phyloP scores from a whole-genome alignment of 1,140 invertebrate species.

The Paraescarpia echinospica region DNA sequence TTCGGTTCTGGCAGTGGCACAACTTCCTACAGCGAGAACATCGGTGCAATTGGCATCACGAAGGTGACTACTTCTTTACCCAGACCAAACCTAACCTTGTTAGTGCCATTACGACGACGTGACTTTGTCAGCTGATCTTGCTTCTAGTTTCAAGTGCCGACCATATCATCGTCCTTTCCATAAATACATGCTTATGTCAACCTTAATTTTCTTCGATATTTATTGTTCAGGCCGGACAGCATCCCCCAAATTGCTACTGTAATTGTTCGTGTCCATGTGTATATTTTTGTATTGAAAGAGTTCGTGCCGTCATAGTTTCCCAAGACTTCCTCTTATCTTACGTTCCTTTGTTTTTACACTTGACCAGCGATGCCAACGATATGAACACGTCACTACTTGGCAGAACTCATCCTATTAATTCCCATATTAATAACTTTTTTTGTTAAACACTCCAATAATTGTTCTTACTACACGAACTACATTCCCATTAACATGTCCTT shows the following conservation, averaged over 20 bases:
- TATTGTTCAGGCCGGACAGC: background rate
- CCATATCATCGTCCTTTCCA: background rate
- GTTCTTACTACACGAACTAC: background rate
- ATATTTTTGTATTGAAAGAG: no score
- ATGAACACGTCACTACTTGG: background rate
- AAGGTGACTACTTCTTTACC: constrained; percentile 53
- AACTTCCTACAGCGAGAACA: constrained; percentile 81
- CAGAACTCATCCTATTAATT: background rate
- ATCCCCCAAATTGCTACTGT: background rate
- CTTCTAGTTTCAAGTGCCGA: background rate
- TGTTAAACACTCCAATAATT: background rate
- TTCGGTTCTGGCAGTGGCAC: constrained; percentile 82
- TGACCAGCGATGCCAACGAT: background rate
- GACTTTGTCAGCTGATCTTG: background rate
- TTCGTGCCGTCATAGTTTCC: background rate
- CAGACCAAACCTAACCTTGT: background rate
- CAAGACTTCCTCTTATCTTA: background rate
- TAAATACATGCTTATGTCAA: background rate
- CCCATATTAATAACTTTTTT: background rate
- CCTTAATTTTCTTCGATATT: background rate
- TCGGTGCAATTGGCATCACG: constrained; percentile 79
- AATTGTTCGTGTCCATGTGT: no score
- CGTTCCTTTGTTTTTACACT: background rate
- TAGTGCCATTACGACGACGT: background rate
- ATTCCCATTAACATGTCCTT: background rate